Percentiles rank a stretch among this genome's conserved stretches.
Conservation (phyloP, 2,113 vertebrate species). For the Plecotus auritus region DNA sequence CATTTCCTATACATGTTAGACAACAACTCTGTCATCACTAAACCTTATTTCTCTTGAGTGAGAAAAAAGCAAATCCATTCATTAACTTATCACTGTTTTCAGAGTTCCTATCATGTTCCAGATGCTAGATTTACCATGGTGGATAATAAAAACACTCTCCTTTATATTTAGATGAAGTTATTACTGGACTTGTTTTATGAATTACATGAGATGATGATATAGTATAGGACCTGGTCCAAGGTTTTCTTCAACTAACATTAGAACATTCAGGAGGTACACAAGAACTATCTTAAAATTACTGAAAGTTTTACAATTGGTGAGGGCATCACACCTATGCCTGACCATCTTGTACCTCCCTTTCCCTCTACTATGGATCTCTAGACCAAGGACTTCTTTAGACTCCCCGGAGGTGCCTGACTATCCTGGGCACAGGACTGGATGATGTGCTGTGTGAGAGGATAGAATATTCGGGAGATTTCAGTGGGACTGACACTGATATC, state of each 20-base stretch:
- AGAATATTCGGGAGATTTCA: slow-evolving; percentile 29
- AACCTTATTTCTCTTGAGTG: neutral
- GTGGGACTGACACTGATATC: neutral
- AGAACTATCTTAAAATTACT: neutral
- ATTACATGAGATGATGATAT: neutral
- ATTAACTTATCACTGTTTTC: neutral
- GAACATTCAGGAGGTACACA: neutral
- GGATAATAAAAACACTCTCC: neutral
- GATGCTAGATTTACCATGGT: neutral
- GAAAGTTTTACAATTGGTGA: neutral
- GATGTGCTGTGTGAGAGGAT: neutral
- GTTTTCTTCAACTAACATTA: neutral
- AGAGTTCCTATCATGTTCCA: neutral
- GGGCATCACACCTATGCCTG: neutral
- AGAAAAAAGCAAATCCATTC: neutral
- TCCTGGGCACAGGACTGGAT: slow-evolving; percentile 8
- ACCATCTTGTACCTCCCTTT: neutral
- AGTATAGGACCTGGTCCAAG: neutral
- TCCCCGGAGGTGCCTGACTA: neutral
- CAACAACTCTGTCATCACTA: neutral
- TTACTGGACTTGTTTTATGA: neutral
- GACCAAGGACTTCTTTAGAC: neutral
- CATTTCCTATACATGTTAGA: neutral
- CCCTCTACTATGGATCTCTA: neutral
- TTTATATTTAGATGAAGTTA: neutral